phyloP scores from a whole-genome alignment of 2,888 invertebrate species.

The Allacma fusca region DNA sequence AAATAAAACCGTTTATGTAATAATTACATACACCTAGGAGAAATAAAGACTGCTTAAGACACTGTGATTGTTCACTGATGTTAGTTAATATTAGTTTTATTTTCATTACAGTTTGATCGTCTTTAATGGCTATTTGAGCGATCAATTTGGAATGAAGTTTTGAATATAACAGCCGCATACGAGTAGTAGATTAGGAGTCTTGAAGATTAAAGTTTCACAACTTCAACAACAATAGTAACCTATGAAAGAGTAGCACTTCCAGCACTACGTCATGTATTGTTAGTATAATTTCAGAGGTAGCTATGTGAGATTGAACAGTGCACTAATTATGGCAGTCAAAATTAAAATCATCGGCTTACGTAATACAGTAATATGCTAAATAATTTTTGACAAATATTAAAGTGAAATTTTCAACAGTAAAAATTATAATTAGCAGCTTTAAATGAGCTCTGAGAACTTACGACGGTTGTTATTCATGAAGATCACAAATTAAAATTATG shows the following conservation, averaged over 20 bases:
- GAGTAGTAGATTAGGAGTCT: not conserved
- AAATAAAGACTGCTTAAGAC: too few species aligned
- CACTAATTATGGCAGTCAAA: not conserved
- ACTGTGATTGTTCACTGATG: not conserved
- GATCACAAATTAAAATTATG: conserved; percentile 16
- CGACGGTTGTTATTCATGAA: not conserved
- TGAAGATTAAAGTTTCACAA: conserved; percentile 1
- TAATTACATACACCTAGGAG: too few species aligned
- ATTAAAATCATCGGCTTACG: not conserved
- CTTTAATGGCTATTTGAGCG: conserved; percentile 16
- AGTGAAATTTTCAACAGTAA: not conserved
- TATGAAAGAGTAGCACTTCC: conserved; percentile 9
- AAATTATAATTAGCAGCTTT: not conserved
- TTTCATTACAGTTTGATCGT: conserved; percentile 18
- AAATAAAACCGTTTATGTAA: too few species aligned
- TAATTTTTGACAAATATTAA: not conserved
- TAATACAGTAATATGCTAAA: not conserved
- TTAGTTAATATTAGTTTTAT: not conserved
- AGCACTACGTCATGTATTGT: not conserved
- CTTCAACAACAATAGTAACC: conserved; percentile 16
- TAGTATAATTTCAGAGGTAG: conserved; percentile 10
- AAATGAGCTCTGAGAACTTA: not conserved
- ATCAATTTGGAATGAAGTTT: conserved; percentile 19
- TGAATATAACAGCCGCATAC: not conserved
- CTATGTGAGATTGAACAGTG: conserved; percentile 1